These are phyloP conservation scores for Omphaloscelis lunosa DNA, from an alignment of 2,888 invertebrate genomes.

Conservation along the genomic window DNA sequence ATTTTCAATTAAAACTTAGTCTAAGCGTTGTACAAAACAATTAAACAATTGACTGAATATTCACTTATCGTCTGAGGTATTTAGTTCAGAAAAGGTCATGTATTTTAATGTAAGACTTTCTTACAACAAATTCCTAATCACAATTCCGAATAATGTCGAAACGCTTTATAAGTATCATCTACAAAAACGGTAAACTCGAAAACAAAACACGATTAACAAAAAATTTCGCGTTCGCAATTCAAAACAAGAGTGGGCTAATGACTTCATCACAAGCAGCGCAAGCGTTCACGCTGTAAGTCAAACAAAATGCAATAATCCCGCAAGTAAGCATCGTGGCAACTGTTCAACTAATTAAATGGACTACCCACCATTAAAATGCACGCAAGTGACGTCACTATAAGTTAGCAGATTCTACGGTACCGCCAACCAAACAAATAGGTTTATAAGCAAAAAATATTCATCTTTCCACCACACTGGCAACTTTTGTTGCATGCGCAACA, in stretches of 20 bases:
- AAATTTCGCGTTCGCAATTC: slow-evolving; percentile 28
- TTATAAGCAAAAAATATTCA: not conserved
- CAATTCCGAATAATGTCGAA: not conserved
- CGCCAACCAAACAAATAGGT: not conserved
- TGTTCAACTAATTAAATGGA: slow-evolving; percentile 64
- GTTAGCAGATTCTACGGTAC: slow-evolving; percentile 59
- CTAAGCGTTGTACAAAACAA: not conserved
- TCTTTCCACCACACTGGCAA: not conserved
- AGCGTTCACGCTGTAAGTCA: slow-evolving; percentile 44
- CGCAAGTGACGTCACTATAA: slow-evolving; percentile 63
- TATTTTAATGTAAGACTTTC: not conserved
- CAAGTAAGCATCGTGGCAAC: slow-evolving; percentile 48
- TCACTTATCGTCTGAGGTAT: not conserved
- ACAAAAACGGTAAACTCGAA: slow-evolving; percentile 8
- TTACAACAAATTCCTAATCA: too few relatives aligned
- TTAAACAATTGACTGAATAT: not conserved
- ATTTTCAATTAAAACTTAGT: not conserved
- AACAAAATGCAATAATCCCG: slow-evolving; percentile 54
- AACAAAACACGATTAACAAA: slow-evolving; percentile 31
- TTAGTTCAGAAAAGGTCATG: not conserved
- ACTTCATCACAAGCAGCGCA: slow-evolving; percentile 39
- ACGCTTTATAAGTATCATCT: not conserved
- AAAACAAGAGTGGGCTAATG: slow-evolving; percentile 46
- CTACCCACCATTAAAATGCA: slow-evolving; percentile 62
- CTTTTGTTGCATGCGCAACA: not conserved